Percentiles rank a stretch among this genome's conserved stretches.
Evolutionary conservation across 2,888 invertebrate species (phyloP).

Genomic region (Drosophila nr. perissopoda): DNA sequence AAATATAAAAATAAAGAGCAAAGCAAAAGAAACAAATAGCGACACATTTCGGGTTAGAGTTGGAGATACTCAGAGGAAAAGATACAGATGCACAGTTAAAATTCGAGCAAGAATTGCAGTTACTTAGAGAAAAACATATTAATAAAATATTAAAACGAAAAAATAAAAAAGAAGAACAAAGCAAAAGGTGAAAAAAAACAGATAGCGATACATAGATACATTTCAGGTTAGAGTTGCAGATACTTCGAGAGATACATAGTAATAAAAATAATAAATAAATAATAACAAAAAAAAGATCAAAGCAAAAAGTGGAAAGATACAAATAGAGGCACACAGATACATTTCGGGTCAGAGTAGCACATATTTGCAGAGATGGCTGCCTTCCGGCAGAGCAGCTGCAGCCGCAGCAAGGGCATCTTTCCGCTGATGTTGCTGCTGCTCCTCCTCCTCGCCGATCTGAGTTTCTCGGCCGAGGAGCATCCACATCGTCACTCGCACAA

Average conservation of each 20-base stretch:
- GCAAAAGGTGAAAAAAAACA: neutral
- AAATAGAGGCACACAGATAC: conserved; percentile 5
- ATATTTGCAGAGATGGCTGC: conserved; percentile 24
- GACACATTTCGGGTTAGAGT: neutral
- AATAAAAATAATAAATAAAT: neutral
- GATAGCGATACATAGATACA: neutral
- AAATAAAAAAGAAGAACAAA: neutral
- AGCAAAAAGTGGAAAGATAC: neutral
- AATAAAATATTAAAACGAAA: neutral
- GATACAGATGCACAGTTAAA: conserved; percentile 4
- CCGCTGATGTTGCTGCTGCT: conserved; percentile 40
- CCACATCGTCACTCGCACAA: conserved; percentile 44
- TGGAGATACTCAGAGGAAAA: neutral
- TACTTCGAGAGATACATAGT: neutral
- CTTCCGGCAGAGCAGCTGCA: conserved; percentile 6
- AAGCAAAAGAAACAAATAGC: neutral
- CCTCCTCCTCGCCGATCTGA: conserved; percentile 42
- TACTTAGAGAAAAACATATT: neutral
- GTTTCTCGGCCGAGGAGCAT: conserved; percentile 36
- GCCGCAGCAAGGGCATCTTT: conserved; percentile 17
- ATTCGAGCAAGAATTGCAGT: neutral
- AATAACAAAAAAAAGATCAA: neutral
- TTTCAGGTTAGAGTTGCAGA: neutral
- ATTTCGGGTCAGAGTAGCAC: neutral
- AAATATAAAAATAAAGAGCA: neutral